phyloP scores from a whole-genome alignment of 2,113 vertebrate species.

The Pollachius pollachius region DNA sequence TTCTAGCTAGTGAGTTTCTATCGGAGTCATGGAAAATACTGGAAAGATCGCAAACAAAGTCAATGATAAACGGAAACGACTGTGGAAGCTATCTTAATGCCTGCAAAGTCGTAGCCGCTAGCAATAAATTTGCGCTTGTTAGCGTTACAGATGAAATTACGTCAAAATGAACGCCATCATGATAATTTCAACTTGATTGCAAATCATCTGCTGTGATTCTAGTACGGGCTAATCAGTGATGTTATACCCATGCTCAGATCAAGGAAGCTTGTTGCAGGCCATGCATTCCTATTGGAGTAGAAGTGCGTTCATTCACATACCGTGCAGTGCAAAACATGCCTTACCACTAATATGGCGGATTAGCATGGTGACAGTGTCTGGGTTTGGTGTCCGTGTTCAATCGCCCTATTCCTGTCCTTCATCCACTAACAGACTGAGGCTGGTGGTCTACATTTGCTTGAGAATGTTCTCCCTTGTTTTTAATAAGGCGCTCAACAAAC shows the following conservation, averaged over 20 bases:
- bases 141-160: slow-evolving; percentile 26
- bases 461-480: slow-evolving; percentile 12
- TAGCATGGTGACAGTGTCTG: no score
- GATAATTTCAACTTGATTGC: slow-evolving; percentile 32
- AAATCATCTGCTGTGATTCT: slow-evolving; percentile 16
- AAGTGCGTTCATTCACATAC: slow-evolving; percentile 14
- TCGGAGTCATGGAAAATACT: no score
- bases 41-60: no score
- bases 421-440: slow-evolving; percentile 9
- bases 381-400: slow-evolving; percentile 5
- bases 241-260: slow-evolving; percentile 37
- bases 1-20: slow-evolving; percentile 14
- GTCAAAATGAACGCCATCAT: slow-evolving; percentile 42
- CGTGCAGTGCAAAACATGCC: background rate
- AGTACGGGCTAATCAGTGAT: slow-evolving; percentile 9
- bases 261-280: slow-evolving; percentile 19
- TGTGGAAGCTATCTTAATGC: no score
- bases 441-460: slow-evolving; percentile 36
- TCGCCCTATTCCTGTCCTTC: slow-evolving; percentile 9
- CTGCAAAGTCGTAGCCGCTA: slow-evolving; percentile 33
- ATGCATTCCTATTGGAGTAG: slow-evolving; percentile 30
- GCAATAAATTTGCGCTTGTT: slow-evolving; percentile 25
- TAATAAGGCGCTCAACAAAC: slow-evolving; percentile 44
- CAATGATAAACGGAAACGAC: no score
- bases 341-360: slow-evolving; percentile 5